A percentile compares a stretch with the other conserved stretches of the same genome.
These are phyloP conservation scores for Hesperia comma DNA, from an alignment of 2,888 invertebrate genomes.

Conservation along the genomic window DNA sequence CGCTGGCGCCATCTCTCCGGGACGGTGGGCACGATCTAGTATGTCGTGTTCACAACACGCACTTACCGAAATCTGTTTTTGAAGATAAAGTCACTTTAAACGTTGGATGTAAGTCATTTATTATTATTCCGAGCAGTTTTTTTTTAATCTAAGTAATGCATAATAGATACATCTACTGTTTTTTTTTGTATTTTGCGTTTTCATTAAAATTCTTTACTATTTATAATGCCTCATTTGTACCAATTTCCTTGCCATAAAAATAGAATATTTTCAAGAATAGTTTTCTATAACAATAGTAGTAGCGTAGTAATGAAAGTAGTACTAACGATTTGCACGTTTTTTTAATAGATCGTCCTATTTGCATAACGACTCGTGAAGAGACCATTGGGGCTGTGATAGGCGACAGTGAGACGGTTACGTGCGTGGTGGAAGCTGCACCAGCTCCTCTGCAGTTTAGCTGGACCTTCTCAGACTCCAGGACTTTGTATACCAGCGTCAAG, in stretches of 20 bases:
- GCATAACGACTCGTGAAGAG: slow-evolving; percentile 54
- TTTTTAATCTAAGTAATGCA: no score
- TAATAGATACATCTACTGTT: no score
- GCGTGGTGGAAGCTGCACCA: slow-evolving; percentile 64
- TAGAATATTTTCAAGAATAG: no score
- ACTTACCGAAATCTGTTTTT: slow-evolving; percentile 53
- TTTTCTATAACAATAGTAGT: no score
- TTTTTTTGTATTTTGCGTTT: no score
- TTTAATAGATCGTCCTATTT: slow-evolving; percentile 61
- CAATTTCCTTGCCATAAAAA: no score
- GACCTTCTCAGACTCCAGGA: slow-evolving; percentile 66
- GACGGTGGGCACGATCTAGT: slow-evolving; percentile 58
- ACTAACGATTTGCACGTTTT: neutral
- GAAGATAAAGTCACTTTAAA: slow-evolving; percentile 63
- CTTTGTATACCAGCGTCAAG: slow-evolving; percentile 61
- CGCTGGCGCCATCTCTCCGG: slow-evolving; percentile 61
- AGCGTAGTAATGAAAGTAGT: no score
- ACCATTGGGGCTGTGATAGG: slow-evolving; percentile 55
- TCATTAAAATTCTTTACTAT: no score
- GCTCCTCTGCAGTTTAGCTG: slow-evolving; percentile 69
- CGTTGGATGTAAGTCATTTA: slow-evolving; percentile 67
- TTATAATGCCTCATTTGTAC: no score
- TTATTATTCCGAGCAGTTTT: neutral
- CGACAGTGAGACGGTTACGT: slow-evolving; percentile 60
- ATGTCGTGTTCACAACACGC: slow-evolving; percentile 63